A percentile compares a stretch with the other conserved stretches of the same genome.
Conservation (phyloP, 2,113 vertebrate species). For the Rhynchomys soricoides region DNA sequence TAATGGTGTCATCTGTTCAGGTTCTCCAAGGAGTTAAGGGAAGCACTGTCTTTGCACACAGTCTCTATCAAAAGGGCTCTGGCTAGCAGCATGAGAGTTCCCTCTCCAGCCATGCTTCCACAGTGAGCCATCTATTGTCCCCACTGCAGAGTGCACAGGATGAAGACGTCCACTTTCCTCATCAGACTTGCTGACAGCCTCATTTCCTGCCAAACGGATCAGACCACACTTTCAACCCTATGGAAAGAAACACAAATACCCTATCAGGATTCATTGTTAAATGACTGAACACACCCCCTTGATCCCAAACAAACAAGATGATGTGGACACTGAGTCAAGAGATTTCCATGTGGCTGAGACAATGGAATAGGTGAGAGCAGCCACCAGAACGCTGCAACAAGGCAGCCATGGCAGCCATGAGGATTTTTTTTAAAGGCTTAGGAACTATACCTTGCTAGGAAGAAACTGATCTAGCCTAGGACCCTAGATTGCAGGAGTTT, state of each 20-base stretch:
- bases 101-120: slow-evolving; percentile 14
- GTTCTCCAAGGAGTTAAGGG: slow-evolving; percentile 38
- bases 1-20: slow-evolving; percentile 29
- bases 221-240: slow-evolving; percentile 91
- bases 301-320: slow-evolving; percentile 24
- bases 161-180: slow-evolving; percentile 66
- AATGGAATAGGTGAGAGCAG: not conserved
- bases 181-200: slow-evolving; percentile 6
- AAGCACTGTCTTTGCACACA: not conserved
- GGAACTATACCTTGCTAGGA: not conserved
- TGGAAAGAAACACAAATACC: slow-evolving; percentile 72
- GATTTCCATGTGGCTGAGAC: not conserved
- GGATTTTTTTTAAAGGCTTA: slow-evolving; percentile 30
- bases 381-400: not conserved
- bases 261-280: slow-evolving; percentile 48
- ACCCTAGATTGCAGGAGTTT: slow-evolving; percentile 25
- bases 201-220: slow-evolving; percentile 90
- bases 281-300: not conserved
- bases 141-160: not conserved
- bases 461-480: slow-evolving; percentile 43
- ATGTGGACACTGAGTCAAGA: not conserved
- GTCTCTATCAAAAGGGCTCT: not conserved
- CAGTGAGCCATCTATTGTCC: not conserved
- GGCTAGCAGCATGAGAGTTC: slow-evolving; percentile 8
- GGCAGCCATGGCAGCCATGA: not conserved